These are phyloP conservation scores for Pteruthius melanotis DNA, from an alignment of 2,113 vertebrate species.

Conservation along the genomic window DNA sequence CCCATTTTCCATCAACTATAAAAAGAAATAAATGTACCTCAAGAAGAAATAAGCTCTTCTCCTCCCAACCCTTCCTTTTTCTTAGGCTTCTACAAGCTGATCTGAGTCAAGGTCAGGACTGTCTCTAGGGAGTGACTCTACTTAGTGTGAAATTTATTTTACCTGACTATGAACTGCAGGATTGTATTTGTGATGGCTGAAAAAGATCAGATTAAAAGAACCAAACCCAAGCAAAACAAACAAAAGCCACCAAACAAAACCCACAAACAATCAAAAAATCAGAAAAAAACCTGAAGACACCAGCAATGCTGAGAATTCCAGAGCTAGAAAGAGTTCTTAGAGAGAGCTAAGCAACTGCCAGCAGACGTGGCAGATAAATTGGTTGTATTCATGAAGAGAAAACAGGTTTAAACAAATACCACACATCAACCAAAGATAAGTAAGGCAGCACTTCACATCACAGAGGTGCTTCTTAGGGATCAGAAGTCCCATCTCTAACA, in stretches of 20 bases:
- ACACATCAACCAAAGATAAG: not conserved
- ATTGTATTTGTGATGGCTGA: not conserved
- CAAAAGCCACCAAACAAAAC: not conserved
- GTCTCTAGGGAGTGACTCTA: not conserved
- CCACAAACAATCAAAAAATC: not conserved
- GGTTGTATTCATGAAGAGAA: not conserved
- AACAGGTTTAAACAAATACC: not conserved
- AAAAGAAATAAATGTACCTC: not conserved
- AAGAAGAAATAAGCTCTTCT: not conserved
- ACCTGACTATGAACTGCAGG: not conserved
- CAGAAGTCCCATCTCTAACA: not conserved
- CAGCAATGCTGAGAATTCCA: not conserved
- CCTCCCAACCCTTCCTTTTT: not conserved
- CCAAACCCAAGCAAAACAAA: not conserved
- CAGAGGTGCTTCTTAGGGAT: not conserved
- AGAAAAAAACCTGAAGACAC: not conserved
- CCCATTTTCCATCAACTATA: not conserved
- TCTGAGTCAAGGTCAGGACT: not conserved
- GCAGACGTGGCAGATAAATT: not conserved
- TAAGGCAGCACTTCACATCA: not conserved
- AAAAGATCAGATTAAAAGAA: not conserved
- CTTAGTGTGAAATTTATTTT: not conserved
- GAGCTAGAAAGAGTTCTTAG: not conserved
- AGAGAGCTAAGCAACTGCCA: not conserved
- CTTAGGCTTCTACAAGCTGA: not conserved